Percentiles rank a stretch among this genome's conserved stretches.
These are phyloP conservation scores for Myotis pilosus DNA, from an alignment of 2,797 vertebrate genomes.

Conservation along the genomic window DNA sequence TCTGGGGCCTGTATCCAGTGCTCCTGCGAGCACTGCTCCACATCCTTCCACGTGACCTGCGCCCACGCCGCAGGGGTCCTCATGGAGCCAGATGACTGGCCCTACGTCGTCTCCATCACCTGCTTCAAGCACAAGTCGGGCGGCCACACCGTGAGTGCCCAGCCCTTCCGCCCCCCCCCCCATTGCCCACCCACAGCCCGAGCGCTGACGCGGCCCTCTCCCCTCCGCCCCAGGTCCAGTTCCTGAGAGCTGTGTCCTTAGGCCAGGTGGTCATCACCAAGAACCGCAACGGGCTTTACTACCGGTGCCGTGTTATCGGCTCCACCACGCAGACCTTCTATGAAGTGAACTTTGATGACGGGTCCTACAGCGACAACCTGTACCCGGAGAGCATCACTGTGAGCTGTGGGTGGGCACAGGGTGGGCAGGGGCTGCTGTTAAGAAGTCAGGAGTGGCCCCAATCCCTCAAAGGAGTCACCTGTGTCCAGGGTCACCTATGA, in stretches of 20 bases:
- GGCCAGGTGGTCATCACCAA: conserved; percentile 95
- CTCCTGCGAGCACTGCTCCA: conserved; percentile 93
- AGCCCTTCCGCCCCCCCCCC: fast-evolving
- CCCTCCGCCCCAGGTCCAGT: conserved; percentile 65
- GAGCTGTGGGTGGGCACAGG: conserved; percentile 73
- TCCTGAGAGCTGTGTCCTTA: conserved; percentile 84
- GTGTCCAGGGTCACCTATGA: background rate
- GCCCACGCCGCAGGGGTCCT: conserved; percentile 93
- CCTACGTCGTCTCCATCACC: conserved; percentile 95
- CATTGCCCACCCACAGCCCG: fast-evolving
- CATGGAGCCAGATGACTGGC: conserved; percentile 97
- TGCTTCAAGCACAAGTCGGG: conserved; percentile 92
- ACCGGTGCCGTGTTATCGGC: conserved; percentile 93
- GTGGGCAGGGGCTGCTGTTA: background rate
- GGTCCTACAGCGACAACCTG: conserved; percentile 97
- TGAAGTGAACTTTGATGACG: conserved; percentile 96
- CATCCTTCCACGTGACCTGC: conserved; percentile 97
- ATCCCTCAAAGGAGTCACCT: background rate
- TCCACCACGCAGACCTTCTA: conserved; percentile 92
- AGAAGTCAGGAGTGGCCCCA: background rate
- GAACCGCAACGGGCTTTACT: conserved; percentile 92
- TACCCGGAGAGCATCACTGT: conserved; percentile 94
- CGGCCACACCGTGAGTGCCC: conserved; percentile 81
- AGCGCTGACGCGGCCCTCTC: fast-evolving
- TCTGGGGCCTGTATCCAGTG: conserved; percentile 96